phyloP scores from a whole-genome alignment of 2,888 invertebrate genomes.

The Lasioglossum malachurum region DNA sequence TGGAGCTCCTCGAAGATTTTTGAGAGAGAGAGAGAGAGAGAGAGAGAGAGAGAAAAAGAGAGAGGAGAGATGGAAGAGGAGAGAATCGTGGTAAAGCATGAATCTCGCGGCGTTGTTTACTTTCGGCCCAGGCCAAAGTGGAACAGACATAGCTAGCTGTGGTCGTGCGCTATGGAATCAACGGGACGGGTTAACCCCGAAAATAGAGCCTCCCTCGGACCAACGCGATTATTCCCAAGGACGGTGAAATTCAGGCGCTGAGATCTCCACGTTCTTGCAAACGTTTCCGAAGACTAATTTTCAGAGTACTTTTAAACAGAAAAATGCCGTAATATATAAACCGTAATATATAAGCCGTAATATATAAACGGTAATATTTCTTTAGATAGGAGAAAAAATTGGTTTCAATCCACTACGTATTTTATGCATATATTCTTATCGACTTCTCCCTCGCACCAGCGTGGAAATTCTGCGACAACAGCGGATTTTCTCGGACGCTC shows the following conservation, averaged over 20 bases:
- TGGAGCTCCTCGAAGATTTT: neutral
- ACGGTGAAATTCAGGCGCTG: neutral
- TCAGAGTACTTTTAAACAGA: neutral
- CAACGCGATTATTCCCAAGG: neutral
- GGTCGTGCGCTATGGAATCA: constrained; percentile 1
- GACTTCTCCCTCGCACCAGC: neutral
- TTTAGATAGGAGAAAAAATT: neutral
- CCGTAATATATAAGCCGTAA: neutral
- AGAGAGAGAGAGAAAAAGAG: too few relatives aligned
- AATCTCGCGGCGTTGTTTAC: constrained; percentile 37
- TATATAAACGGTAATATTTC: neutral
- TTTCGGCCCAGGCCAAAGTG: neutral
- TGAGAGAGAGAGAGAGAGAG: too few relatives aligned
- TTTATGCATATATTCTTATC: neutral
- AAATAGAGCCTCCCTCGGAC: constrained; percentile 11
- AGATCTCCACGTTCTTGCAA: neutral
- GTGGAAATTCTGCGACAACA: neutral
- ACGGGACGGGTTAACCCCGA: constrained; percentile 1
- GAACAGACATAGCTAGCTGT: constrained; percentile 5
- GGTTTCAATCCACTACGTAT: neutral
- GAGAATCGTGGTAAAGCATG: neutral
- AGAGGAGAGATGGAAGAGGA: neutral
- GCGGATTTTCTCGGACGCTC: neutral
- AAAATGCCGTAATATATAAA: neutral
- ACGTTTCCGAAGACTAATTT: neutral